These are phyloP conservation scores for Xanthia icteritia DNA, from an alignment of 2,888 invertebrate genomes.

Conservation along the genomic window DNA sequence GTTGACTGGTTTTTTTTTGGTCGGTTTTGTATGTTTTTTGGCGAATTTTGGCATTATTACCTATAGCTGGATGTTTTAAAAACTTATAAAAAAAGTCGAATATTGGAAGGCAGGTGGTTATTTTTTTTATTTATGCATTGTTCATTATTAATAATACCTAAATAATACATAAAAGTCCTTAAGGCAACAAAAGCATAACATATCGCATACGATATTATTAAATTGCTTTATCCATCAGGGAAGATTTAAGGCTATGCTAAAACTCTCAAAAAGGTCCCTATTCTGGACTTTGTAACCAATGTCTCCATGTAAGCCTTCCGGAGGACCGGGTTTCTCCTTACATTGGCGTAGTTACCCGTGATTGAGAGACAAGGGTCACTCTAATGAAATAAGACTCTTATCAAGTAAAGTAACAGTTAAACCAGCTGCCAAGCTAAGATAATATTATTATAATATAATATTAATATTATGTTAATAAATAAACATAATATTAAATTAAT, in stretches of 20 bases:
- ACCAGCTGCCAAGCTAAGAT: not conserved
- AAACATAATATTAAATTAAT: conserved; percentile 5
- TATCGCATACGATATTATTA: too few species aligned
- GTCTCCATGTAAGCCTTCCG: not conserved
- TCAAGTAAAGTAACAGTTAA: conserved; percentile 12
- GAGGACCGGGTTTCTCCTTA: conserved; percentile 30
- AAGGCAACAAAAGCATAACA: too few species aligned
- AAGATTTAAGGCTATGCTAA: not conserved
- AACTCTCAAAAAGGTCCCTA: not conserved
- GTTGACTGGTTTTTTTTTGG: not conserved
- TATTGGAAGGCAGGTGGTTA: not conserved
- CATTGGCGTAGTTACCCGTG: conserved; percentile 34
- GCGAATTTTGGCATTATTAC: not conserved
- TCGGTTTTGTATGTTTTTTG: not conserved
- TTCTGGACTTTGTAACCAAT: not conserved
- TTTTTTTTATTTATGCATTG: not conserved
- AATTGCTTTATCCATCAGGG: too few species aligned
- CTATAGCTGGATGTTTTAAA: not conserved
- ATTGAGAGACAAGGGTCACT: conserved; percentile 32
- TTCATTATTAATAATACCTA: not conserved
- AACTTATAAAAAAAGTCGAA: not conserved
- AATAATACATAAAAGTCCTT: not conserved
- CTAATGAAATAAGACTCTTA: conserved; percentile 23
- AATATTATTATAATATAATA: not conserved
- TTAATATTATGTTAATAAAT: not conserved